Percentiles rank a stretch among this genome's conserved stretches.
phyloP scores from a whole-genome alignment of 2,888 invertebrate genomes.

The Xylophagus ater region DNA sequence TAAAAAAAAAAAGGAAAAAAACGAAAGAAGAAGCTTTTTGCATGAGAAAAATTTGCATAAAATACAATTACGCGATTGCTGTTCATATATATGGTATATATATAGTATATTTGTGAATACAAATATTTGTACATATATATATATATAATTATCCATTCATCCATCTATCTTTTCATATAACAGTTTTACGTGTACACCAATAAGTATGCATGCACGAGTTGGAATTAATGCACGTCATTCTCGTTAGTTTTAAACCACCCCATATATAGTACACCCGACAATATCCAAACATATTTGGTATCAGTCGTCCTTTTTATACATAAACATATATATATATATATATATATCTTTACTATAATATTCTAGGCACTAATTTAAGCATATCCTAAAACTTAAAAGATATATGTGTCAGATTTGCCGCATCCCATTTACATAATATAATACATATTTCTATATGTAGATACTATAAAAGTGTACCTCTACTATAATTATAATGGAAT shows the following conservation, averaged over 20 bases:
- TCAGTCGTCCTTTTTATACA: too few relatives aligned
- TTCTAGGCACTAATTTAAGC: constrained; percentile 18
- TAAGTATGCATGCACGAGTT: constrained; percentile 13
- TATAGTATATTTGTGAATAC: not conserved
- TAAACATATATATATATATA: too few relatives aligned
- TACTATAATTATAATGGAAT: too few relatives aligned
- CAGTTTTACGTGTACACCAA: constrained; percentile 8
- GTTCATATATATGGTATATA: not conserved
- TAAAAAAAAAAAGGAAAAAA: too few relatives aligned
- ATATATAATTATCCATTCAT: not conserved
- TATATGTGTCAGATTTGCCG: constrained; percentile 17
- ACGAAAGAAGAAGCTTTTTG: too few relatives aligned
- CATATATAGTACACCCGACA: too few relatives aligned
- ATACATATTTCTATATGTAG: too few relatives aligned
- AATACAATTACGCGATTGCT: constrained; percentile 9
- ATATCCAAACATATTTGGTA: too few relatives aligned
- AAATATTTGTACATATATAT: not conserved
- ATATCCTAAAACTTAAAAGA: constrained; percentile 15
- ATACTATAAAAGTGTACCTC: too few relatives aligned
- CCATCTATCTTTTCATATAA: too few relatives aligned
- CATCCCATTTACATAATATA: constrained; percentile 17
- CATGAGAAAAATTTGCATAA: constrained; percentile 10
- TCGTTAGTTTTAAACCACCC: too few relatives aligned
- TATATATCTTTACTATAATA: constrained; percentile 14
- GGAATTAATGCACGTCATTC: constrained; percentile 17